Evolutionary conservation across 2,888 invertebrate species (phyloP).

Genomic region (Limnephilus rhombicus): DNA sequence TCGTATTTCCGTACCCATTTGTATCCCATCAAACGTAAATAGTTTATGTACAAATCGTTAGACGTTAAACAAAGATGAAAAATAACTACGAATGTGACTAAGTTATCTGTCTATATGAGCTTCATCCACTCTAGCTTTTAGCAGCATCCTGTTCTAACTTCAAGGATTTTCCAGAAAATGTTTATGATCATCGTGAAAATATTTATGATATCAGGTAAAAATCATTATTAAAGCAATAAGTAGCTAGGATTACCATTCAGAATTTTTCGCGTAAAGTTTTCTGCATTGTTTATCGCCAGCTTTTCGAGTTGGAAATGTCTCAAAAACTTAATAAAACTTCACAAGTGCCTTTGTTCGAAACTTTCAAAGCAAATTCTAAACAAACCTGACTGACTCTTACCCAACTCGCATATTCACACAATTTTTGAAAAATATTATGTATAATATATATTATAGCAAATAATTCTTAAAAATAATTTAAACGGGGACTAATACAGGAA

Average conservation of each 20-base stretch:
- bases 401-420: background rate
- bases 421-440: background rate
- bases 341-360: background rate
- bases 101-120: no score
- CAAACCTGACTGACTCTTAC: background rate
- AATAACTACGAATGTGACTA: background rate
- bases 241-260: background rate
- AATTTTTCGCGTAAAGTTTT: background rate
- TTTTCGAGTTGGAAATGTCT: background rate
- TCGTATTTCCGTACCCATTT: background rate
- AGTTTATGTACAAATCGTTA: no score
- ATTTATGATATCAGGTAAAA: background rate
- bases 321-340: background rate
- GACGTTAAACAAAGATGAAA: background rate
- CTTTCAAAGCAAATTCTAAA: background rate
- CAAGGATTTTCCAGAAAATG: background rate
- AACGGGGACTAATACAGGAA: no score
- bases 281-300: background rate
- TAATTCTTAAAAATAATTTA: no score
- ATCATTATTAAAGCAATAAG: background rate
- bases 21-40: background rate
- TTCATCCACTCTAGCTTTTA: background rate
- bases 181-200: background rate
- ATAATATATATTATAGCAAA: background rate
- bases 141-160: background rate